Evolutionary conservation across 2,113 vertebrate genomes (phyloP), one percentile per base, ranked within the genome.

Genomic region (Corythornis cristatus): DNA sequence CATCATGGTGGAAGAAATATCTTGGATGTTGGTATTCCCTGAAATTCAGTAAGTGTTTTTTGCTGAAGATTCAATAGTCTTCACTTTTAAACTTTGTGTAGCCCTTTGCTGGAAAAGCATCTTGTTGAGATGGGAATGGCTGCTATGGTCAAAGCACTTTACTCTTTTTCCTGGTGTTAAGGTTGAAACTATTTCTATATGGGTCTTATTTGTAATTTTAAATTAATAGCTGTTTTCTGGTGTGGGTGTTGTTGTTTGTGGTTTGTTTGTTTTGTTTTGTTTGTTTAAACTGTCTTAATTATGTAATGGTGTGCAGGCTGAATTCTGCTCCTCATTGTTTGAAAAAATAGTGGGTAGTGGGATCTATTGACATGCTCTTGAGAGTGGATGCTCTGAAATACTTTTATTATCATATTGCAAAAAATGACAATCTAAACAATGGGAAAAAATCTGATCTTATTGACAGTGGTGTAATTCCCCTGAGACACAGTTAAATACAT

Each of bases 41-140:
- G 50, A 82, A 74, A 83, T 84, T 79, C 35, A 73, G 23, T 53
- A 51, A 67, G 28, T 20, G 18, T 79, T 91, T 82, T 50, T 54
- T 57, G 21, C 45, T 60, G 48, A 84, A 28, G 8, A 33, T 43
- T 71, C 62, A 64, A 5, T 75, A 35, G 5, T 72, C 11, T 83
- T 71, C 48, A 11, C 15, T 8, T 72, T 71, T 60, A 75, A 86
- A 90, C 60, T 42, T 45, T 84, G 31, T 42, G 26, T 42, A 91
- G 58, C 16, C 25, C 7, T n/a, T 40, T 72, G 71, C 86, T 83
- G 61, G 88, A 79, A 95, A 89, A 85, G 37, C 89, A 94, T 65
- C 45, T 76, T 81, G 7, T 72, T 74, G 31, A 71, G 17, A 46
- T n/a, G 15, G 5, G 7, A 89, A 86, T 14, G 50, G 18, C 31